Conservation (phyloP, 2,888 invertebrate species). For the Cistogaster globosa region DNA sequence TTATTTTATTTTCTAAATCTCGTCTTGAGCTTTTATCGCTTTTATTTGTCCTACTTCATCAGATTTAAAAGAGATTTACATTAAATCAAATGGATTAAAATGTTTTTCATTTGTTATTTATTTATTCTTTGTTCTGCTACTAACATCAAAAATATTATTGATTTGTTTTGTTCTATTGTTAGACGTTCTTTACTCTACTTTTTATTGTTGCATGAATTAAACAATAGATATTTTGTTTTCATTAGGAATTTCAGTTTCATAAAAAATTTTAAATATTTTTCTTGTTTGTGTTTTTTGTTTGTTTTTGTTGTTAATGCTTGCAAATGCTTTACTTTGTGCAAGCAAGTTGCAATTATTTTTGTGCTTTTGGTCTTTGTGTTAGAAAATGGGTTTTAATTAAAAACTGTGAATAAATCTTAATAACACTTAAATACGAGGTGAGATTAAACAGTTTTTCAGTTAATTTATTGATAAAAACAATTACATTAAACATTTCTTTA, state of each 20-base stretch:
- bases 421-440: constrained; percentile 10
- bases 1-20: too few relatives aligned
- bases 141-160: constrained; percentile 38
- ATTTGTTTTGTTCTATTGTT: constrained; percentile 49
- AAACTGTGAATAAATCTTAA: constrained; percentile 57
- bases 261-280: too few relatives aligned
- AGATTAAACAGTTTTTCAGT: neutral
- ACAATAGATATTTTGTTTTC: constrained; percentile 52
- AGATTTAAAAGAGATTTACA: too few relatives aligned
- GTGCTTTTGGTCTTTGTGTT: constrained; percentile 45
- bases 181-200: neutral
- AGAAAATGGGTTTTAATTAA: constrained; percentile 62
- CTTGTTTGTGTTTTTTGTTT: too few relatives aligned
- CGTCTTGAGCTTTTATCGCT: too few relatives aligned
- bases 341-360: constrained; percentile 38
- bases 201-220: constrained; percentile 18
- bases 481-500: neutral
- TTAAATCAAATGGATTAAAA: neutral
- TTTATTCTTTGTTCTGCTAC: neutral
- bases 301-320: constrained; percentile 17
- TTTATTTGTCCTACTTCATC: too few relatives aligned
- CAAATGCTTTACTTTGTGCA: constrained; percentile 41
- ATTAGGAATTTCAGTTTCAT: neutral
- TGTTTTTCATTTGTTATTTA: neutral
- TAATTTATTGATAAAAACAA: neutral